A percentile compares a stretch with the other conserved stretches of the same genome.
Evolutionary conservation across 23 tunicate species (phyloP).

Genomic region (Ascidia mentula): DNA sequence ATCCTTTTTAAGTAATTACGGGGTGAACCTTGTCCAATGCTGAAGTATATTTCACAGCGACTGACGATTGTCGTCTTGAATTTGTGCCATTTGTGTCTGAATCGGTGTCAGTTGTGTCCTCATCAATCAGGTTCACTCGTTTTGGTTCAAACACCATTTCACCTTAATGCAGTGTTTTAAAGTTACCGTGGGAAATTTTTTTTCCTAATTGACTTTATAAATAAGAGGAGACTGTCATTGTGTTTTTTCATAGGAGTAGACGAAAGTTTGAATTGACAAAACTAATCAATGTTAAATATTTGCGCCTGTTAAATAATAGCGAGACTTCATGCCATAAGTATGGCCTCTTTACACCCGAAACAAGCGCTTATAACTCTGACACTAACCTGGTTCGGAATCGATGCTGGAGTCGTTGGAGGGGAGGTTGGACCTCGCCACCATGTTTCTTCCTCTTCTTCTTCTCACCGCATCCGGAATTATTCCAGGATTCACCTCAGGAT

Average conservation of each 20-base stretch:
- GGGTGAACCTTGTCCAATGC: neutral
- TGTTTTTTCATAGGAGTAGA: too few relatives aligned
- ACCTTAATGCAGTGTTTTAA: too few relatives aligned
- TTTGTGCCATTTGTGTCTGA: conserved; percentile 37
- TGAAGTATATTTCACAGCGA: conserved; percentile 36
- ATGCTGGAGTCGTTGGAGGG: neutral
- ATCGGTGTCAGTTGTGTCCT: conserved; percentile 83
- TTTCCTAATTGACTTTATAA: too few relatives aligned
- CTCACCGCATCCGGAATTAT: conserved; percentile 16
- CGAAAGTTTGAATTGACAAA: too few relatives aligned
- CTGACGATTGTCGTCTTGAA: conserved; percentile 4
- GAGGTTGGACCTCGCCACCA: conserved; percentile 21
- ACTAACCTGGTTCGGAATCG: conserved; percentile 7
- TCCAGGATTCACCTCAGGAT: conserved; percentile 8
- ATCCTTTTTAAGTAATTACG: too few relatives aligned
- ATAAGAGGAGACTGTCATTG: too few relatives aligned
- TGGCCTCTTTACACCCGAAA: too few relatives aligned
- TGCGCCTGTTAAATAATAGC: too few relatives aligned
- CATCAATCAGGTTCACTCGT: conserved; percentile 11
- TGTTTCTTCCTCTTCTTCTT: conserved; percentile 32
- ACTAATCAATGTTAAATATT: too few relatives aligned
- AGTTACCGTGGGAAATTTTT: too few relatives aligned
- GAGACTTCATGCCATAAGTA: too few relatives aligned
- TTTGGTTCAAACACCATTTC: conserved; percentile 2
- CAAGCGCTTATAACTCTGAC: too few relatives aligned